Base-by-base conservation (phyloP, 2,888 invertebrate species). In the Drosophila picticornis region DNA sequence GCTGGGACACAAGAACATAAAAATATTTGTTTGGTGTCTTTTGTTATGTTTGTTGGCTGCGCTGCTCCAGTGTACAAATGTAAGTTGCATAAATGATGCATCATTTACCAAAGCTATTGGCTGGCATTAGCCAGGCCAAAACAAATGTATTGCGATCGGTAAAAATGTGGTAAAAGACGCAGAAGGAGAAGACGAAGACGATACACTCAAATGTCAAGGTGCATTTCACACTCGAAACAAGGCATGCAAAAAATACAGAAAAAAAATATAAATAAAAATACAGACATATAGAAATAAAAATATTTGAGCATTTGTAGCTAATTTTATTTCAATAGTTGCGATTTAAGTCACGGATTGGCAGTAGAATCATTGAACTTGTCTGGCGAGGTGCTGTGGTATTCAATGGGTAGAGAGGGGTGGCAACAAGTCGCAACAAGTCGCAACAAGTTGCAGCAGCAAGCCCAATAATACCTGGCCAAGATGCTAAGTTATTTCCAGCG, bases 351-450 rank as follows among this genome's bases (percentile, higher is more conserved):
- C 83, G 73, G 69, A 73, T 68, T n/a, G 36, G 56, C 29, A 70
- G 57, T 62, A 82, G 85, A 88, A 88, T 88, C 85, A 86, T 86
- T 86, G 85, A 86, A 86, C 85, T 86, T 86, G 85, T 88, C 75
- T 86, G 64, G 65, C 50, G 53, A 31, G 59, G 29, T 34, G 50
- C 4, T 27, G 34, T 53, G 46, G 16, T 46, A 46, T 46, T 16
- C 25, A 25, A 46, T 16, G 25, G n/a, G 66, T 13, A 5, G n/a
- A 43, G 40, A 40, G 34, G 38, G 34, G 19, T 27, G 27, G 32
- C 46, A 50, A 69, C 40, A 43, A 36, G 60, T 60, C 56, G 32
- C 46, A 50, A 69, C 40, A 43, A 36, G 60, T 60, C 56, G 77
- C 73, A 75, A 62, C 68, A 67, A 61, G 55, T 61, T 38, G 56